These are phyloP conservation scores for Cassiopea andromeda DNA, from an alignment of 30 jellyfish, hydroid and myxozoan genomes.

Conservation along the genomic window DNA sequence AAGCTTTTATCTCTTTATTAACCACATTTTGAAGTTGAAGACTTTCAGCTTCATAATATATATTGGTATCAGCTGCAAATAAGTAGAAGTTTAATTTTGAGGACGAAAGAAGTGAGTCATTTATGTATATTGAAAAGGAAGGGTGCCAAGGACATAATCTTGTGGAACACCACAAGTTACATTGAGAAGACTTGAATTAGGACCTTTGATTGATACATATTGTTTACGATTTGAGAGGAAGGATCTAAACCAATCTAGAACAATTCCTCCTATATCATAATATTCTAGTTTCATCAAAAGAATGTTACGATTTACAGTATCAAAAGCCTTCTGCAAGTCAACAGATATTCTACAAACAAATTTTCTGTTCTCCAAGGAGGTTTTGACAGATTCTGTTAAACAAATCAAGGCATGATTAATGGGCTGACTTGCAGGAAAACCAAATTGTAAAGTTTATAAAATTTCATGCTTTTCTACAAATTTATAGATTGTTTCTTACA, in stretches of 20 bases:
- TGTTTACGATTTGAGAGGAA: slow-evolving; percentile 35
- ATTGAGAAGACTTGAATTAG: not conserved
- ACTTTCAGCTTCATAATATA: slow-evolving; percentile 34
- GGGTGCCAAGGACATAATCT: slow-evolving; percentile 37
- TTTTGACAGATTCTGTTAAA: slow-evolving; percentile 47
- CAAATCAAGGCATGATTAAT: slow-evolving; percentile 59
- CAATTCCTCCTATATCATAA: slow-evolving; percentile 67
- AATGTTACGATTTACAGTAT: slow-evolving; percentile 65
- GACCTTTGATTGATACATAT: slow-evolving; percentile 8
- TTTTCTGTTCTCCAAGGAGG: slow-evolving; percentile 43
- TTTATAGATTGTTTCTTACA: slow-evolving; percentile 43
- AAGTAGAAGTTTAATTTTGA: slow-evolving; percentile 14
- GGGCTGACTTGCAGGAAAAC: slow-evolving; percentile 59
- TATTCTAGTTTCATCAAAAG: slow-evolving; percentile 49
- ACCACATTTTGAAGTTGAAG: slow-evolving; percentile 30
- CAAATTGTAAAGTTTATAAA: slow-evolving; percentile 45
- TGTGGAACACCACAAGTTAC: slow-evolving; percentile 19
- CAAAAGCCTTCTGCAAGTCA: slow-evolving; percentile 71
- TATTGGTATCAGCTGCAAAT: slow-evolving; percentile 46
- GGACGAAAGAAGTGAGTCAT: slow-evolving; percentile 20
- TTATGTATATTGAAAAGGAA: slow-evolving; percentile 18
- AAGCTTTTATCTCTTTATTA: slow-evolving; percentile 35
- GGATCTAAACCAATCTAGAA: slow-evolving; percentile 56
- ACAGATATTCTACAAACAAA: slow-evolving; percentile 59
- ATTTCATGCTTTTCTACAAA: slow-evolving; percentile 38